Evolutionary conservation across 1,140 invertebrate genomes (phyloP).

Genomic region (Bombus vancouverensis): DNA sequence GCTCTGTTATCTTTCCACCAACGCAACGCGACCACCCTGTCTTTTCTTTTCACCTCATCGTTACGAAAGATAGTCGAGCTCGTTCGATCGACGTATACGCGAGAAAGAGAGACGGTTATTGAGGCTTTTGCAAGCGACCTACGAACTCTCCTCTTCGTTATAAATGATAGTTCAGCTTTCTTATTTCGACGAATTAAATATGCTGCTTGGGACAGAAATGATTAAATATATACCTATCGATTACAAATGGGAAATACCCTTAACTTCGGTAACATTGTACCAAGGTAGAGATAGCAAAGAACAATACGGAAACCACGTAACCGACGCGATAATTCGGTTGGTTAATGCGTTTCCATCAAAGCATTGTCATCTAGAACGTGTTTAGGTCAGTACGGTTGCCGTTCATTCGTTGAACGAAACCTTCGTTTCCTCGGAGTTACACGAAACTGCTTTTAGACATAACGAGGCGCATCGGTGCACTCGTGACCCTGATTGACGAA

Average conservation of each 20-base stretch:
- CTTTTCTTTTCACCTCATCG: neutral
- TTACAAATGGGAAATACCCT: too few species aligned
- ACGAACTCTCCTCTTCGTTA: too few species aligned
- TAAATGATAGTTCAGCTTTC: too few species aligned
- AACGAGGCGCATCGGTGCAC: constrained; percentile 42
- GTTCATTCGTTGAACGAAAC: neutral
- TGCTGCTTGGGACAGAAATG: too few species aligned
- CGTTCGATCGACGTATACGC: neutral
- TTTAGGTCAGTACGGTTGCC: neutral
- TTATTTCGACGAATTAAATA: too few species aligned
- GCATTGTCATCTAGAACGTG: neutral
- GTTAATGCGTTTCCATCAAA: neutral
- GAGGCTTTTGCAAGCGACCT: too few species aligned
- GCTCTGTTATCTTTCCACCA: neutral
- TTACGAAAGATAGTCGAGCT: neutral
- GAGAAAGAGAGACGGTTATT: neutral
- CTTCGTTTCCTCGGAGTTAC: constrained; percentile 20
- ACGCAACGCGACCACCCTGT: neutral
- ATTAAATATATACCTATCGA: too few species aligned
- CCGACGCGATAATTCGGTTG: too few species aligned
- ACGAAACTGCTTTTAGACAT: constrained; percentile 38
- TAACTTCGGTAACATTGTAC: too few species aligned
- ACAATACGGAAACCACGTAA: too few species aligned
- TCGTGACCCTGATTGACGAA: constrained; percentile 43
- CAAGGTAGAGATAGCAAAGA: too few species aligned